These are phyloP conservation scores for Actinopyga echinites DNA, from an alignment of 53 echinoderm and acorn worm species.

Conservation along the genomic window DNA sequence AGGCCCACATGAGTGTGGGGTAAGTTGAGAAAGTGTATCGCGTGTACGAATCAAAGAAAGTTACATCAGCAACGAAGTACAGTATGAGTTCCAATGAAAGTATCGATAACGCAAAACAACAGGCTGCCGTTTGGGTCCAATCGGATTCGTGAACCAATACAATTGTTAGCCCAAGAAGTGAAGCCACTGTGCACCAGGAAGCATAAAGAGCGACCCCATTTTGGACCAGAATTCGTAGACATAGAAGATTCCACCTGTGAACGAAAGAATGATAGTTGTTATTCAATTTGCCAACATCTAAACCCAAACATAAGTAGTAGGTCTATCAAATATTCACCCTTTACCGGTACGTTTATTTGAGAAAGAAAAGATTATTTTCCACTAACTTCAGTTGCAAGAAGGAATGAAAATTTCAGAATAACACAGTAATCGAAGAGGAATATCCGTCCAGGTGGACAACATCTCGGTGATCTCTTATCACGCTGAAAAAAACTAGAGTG, in stretches of 20 bases:
- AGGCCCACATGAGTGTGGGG: constrained; percentile 40
- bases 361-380: too few species aligned
- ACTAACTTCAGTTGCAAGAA: too few species aligned
- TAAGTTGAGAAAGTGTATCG: constrained; percentile 44
- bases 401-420: too few species aligned
- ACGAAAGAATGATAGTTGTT: background rate
- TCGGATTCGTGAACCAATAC: background rate
- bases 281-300: too few species aligned
- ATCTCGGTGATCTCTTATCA: too few species aligned
- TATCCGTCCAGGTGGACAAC: too few species aligned
- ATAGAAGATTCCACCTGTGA: constrained; percentile 29
- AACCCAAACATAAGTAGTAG: too few species aligned
- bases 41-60: constrained; percentile 17
- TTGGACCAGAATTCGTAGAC: constrained; percentile 7
- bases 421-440: too few species aligned
- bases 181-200: constrained; percentile 22
- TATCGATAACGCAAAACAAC: background rate
- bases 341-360: too few species aligned
- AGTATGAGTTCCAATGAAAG: constrained; percentile 32
- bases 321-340: too few species aligned
- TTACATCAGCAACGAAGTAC: constrained; percentile 20
- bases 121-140: constrained; percentile 12
- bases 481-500: too few species aligned
- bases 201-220: constrained; percentile 34
- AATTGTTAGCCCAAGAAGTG: background rate